Conservation (phyloP, 2,888 invertebrate genomes). For the Isotomurus palustris region DNA sequence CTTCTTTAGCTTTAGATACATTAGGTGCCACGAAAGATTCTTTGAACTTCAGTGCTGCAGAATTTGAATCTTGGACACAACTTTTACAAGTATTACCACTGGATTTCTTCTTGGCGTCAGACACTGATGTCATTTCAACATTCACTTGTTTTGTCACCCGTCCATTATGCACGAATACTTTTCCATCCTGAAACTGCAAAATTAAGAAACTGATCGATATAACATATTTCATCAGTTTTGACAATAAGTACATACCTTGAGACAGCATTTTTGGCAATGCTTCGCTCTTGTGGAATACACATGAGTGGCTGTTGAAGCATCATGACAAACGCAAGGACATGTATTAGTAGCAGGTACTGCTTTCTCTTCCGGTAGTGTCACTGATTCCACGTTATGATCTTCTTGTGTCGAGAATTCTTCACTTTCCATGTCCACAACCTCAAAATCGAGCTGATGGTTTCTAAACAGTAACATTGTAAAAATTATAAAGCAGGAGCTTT, state of each 20-base stretch:
- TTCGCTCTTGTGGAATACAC: slow-evolving; percentile 28
- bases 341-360: slow-evolving; percentile 35
- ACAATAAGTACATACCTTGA: slow-evolving; percentile 34
- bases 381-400: slow-evolving; percentile 23
- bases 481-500: too few relatives aligned
- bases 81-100: slow-evolving; percentile 15
- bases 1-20: not conserved
- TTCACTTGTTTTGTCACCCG: slow-evolving; percentile 64
- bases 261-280: slow-evolving; percentile 42
- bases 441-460: slow-evolving; percentile 33
- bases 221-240: not conserved
- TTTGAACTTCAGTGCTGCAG: too few relatives aligned
- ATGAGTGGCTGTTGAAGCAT: slow-evolving; percentile 22
- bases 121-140: slow-evolving; percentile 49
- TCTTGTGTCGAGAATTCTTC: slow-evolving; percentile 23
- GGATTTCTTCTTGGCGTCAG: slow-evolving; percentile 20
- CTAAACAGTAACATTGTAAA: too few relatives aligned
- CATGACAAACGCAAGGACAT: slow-evolving; percentile 41
- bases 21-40: not conserved
- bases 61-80: slow-evolving; percentile 6
- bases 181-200: slow-evolving; percentile 68
- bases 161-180: slow-evolving; percentile 67
- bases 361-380: slow-evolving; percentile 41
- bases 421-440: slow-evolving; percentile 39
- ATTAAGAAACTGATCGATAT: slow-evolving; percentile 24